Evolutionary conservation across 2,888 invertebrate species (phyloP), one percentile per base, ranked within the genome.

Genomic region (Melinaea menophilus): DNA sequence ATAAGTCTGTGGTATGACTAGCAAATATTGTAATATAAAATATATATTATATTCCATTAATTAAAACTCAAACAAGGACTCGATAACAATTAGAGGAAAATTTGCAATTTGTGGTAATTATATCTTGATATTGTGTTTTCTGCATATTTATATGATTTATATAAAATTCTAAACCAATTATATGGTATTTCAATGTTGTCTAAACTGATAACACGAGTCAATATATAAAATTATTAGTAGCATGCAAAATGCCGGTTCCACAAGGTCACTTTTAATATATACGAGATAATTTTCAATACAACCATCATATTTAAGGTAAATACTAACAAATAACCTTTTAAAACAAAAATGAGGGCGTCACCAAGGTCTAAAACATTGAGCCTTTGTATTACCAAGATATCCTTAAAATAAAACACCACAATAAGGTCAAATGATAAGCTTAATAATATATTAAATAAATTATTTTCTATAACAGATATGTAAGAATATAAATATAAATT

Each of bases 201-300:
- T 35, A 55, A 61, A 60, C n/a, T 7, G 58, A 45, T 64, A 61
- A 35, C 45, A 46, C 11, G 4, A 34, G 33, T 33, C 48, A 62
- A 61, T 61, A 62, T 58, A 58, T 61, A 45, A 41, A 62, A 46
- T 58, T 62, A 58, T 65, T 55, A 61, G 59, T 59, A 41, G 31
- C 55, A 65, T 58, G 58, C 46, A 65, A 63, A 65, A 55, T 61
- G 51, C 33, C 37, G 9, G 4, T 34, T 34, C 41, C 31, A 45
- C 67, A 51, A 64, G 67, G 62, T 55, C 56, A 12, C 13, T 9
- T 22, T 47, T 37, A 46, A 58, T 34, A 55, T 57, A 55, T 55
- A 35, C n/a, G 35, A 62, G 58, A 62, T 57, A 62, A 51, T 61
- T 48, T 35, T 11, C 33, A 55, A 47, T 47, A 41, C 41, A 31